phyloP scores from a whole-genome alignment of 2,888 invertebrate genomes.

The Chymomyza amoena region DNA sequence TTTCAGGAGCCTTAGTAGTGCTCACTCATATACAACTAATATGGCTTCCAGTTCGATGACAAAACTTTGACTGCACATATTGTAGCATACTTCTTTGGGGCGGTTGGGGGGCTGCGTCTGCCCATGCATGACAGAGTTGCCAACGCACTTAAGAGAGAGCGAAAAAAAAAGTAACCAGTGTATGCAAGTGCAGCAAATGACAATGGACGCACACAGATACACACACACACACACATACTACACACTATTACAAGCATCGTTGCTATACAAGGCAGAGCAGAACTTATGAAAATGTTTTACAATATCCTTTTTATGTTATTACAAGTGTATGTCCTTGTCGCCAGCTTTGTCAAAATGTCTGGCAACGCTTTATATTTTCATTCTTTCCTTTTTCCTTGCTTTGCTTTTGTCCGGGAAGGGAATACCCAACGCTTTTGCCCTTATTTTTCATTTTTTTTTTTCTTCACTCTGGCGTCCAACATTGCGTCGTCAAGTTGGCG shows the following conservation, averaged over 20 bases:
- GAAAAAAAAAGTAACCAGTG: neutral
- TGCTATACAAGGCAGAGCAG: constrained; percentile 4
- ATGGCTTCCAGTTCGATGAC: neutral
- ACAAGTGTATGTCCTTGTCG: constrained; percentile 76
- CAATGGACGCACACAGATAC: constrained; percentile 8
- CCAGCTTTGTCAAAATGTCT: constrained; percentile 76
- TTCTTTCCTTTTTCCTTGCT: neutral
- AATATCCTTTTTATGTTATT: constrained; percentile 77
- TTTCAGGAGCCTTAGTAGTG: neutral
- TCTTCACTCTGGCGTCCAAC: constrained; percentile 18
- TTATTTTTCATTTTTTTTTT: constrained; percentile 16
- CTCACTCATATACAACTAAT: neutral
- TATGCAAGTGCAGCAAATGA: neutral
- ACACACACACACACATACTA: neutral
- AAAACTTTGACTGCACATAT: neutral
- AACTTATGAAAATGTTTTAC: constrained; percentile 77
- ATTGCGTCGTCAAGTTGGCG: constrained; percentile 65
- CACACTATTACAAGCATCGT: neutral
- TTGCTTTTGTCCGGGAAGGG: neutral
- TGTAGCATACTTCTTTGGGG: no score
- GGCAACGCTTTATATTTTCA: constrained; percentile 50
- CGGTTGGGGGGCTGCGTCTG: no score
- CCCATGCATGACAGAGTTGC: neutral
- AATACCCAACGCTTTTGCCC: neutral
- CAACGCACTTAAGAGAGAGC: neutral